Base-by-base conservation (phyloP, 2,113 vertebrate species). In the Tringa solitaria region DNA sequence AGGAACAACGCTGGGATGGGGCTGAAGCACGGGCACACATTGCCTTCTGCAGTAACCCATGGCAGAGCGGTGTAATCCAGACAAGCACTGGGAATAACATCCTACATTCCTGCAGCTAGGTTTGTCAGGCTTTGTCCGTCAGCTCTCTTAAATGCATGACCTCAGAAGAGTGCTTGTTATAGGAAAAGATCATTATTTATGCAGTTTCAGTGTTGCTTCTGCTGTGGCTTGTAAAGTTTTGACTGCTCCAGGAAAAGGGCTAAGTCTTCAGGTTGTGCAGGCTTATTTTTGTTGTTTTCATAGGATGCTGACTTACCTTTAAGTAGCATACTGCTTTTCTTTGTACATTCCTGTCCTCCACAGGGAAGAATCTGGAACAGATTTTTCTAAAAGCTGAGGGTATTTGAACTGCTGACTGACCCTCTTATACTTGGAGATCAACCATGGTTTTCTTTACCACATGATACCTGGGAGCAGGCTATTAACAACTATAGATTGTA, bases 21-120 rank as follows among this genome's bases (percentile, higher is more conserved):
- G 72, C 67, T 84, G 64, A 45, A n/a, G 51, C 1, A 2, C 0
- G 4, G 59, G 37, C 41, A 2, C 7, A 8, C 14, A 0, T 20
- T 39, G 8, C 2, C 0, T 32, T 53, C 59, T 21, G 28, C 6
- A 0, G 27, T 48, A 56, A 59, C 20, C 59, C 20, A 0, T 28
- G 33, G 65, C 10, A 20, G 53, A 88, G 37, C 51, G 16, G 23
- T 33, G 21, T 39, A 70, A 67, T 59, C 76, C 46, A 14, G 51
- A 30, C 15, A 46, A 51, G 22, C 3, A 1, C 4, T 22, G 54
- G n/a, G 26, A 65, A 72, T 24, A 69, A 41, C 35, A 48, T 27
- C 43, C 53, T 33, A 22, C 51, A 51, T 20, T 53, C 26, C 56
- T 43, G 65, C 24, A 37, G 56, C 80, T 80, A 27, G 37, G 6